These are phyloP conservation scores for Drosophila conformis DNA, from an alignment of 2,888 invertebrate genomes.

Conservation along the genomic window DNA sequence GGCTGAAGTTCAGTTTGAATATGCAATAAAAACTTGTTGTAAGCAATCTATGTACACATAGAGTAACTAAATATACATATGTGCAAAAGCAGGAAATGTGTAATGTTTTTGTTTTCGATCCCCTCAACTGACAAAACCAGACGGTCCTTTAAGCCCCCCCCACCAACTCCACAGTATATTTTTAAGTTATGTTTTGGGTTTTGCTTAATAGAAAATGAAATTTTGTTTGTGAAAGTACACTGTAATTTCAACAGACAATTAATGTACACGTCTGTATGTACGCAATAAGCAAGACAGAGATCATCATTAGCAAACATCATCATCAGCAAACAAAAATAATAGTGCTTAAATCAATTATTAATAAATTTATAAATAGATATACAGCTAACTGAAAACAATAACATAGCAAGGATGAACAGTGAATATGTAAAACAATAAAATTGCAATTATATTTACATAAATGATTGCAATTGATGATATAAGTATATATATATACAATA, in stretches of 20 bases:
- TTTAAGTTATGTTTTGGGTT: constrained; percentile 53
- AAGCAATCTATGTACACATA: constrained; percentile 32
- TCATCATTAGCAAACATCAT: constrained; percentile 31
- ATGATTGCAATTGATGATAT: constrained; percentile 60
- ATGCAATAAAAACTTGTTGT: constrained; percentile 49
- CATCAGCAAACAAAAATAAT: constrained; percentile 47
- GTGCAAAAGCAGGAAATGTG: constrained; percentile 55
- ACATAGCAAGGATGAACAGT: constrained; percentile 65
- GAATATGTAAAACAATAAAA: constrained; percentile 72
- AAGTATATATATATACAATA: constrained; percentile 27
- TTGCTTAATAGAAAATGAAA: constrained; percentile 52
- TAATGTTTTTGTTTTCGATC: constrained; percentile 28
- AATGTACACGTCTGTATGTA: constrained; percentile 18
- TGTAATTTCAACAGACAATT: constrained; percentile 42
- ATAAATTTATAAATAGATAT: constrained; percentile 63
- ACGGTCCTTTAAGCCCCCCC: background rate
- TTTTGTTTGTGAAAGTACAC: constrained; percentile 35
- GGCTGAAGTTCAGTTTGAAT: constrained; percentile 21
- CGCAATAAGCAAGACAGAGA: constrained; percentile 42
- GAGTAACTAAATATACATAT: constrained; percentile 27
- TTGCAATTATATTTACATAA: constrained; percentile 60
- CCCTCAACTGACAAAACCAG: background rate
- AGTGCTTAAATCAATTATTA: constrained; percentile 69
- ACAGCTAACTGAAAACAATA: constrained; percentile 62
- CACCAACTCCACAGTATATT: constrained; percentile 23